Base-by-base conservation (phyloP, 1,140 invertebrate genomes). In the Andrena cerasifolii region DNA sequence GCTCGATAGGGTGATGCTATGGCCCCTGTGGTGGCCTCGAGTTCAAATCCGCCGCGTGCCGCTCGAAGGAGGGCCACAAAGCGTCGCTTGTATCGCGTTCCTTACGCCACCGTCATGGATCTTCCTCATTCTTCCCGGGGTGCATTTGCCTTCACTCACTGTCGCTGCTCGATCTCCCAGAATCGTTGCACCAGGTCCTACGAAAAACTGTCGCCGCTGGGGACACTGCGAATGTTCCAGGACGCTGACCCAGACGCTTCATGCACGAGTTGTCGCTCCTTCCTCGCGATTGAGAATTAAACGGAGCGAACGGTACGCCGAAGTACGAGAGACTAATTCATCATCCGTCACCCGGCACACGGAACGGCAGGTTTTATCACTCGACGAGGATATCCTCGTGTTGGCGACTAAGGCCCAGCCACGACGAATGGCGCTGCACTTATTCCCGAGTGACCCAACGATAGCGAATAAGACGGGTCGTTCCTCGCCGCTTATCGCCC, bases 261-360 rank as follows among this genome's bases (percentile, higher is more conserved):
- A 7, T 7, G 26, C 18, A 47, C 21, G 40, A 24, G 26, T 65
- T 21, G 53, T n/a, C 36, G 51, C 49, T 53, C 33, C 51, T 43
- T 21, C 28, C 21, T 33, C 49, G 36, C 16, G 3, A 16, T 45
- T 3, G 28, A 51, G 31, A 47, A 51, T 43, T 40, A 49, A 59
- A 61, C 53, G 40, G 45, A 43, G 3, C 21, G 26, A 24, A 51
- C 56, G 54, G 59, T 61, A 72, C 28, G 40, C 18, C 36, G 31
- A 2, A 12, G 16, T 16, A 58, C 70, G 14, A n/a, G n/a, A n/a
- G n/a, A n/a, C 28, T 31, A 31, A 73, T 73, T 73, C 45, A 51
- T 63, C 71, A 49, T 18, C 21, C 31, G 45, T 12, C 21, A n/a
- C 8, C n/a, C 28, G 28, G 5, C 70, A 73, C 70, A 73, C 62